Base-by-base conservation (phyloP, 2,888 invertebrate species). In the Trachelus stipa region DNA sequence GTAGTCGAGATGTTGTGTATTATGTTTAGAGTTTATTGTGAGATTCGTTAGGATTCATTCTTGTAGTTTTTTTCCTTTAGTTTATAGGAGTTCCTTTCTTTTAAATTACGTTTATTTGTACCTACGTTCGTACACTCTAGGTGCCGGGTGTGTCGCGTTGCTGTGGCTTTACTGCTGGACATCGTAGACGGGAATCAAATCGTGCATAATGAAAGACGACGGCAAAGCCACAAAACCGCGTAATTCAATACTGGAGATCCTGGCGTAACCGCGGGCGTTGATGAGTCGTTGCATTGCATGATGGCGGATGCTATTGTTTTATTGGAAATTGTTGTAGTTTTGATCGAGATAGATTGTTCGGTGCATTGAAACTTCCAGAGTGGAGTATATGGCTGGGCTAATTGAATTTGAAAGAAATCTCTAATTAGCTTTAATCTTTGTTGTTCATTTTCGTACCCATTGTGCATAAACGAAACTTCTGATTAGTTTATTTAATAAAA, bases 151-250 rank as follows among this genome's bases (percentile, higher is more conserved):
- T 56, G 23, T 2, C 9, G 56, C 56, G 56, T 56, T 56, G 56
- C 56, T 56, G 23, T 56, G 56, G 56, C 56, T 56, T 56, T 56
- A 23, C 9, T 56, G 9, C 9, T 56, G 23, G 23, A 56, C 23
- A 23, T 56, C 56, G 23, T 56, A 56, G 56, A 56, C 9, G 56
- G 23, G 56, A 56, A 56, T 56, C 23, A 56, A 56, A 56, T 56
- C 56, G 81, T 80, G 74, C 76, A 78, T 79, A 83, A 83, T 74
- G 77, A 79, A 81, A 84, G 80, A 79, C 81, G 83, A 83, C 83
- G 81, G 78, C 79, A 80, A 83, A 84, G 85, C 86, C 86, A 76
- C 84, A 81, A 83, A 56, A 77, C 84, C 79, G 73, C 78, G 85
- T 86, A 86, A 85, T 35, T 77, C 77, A 79, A 85, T 85, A 31